Base-by-base conservation (phyloP, 2,888 invertebrate species). In the Latheticus oryzae region DNA sequence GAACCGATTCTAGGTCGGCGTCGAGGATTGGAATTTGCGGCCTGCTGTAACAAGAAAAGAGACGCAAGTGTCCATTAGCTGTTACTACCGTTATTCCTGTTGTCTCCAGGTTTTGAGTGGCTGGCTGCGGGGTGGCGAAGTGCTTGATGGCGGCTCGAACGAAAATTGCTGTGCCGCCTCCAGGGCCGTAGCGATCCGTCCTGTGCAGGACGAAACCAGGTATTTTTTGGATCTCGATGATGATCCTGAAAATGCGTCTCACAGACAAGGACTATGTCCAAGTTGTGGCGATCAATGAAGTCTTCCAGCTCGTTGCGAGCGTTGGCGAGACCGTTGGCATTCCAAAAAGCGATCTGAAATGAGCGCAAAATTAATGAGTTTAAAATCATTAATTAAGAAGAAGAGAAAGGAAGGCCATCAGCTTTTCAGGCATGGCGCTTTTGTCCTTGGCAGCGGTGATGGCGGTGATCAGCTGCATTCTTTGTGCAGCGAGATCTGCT, bases 221-320 rank as follows among this genome's bases (percentile, higher is more conserved):
- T 2, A 24, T 24, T 7, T 24, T n/a, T 24, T 3, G 24, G 24
- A 8, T 24, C 24, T 7, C n/a, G 24, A 19, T 5, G 3, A 5
- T 3, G 4, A 5, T 19, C 3, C 5, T 19, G 21, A 19, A 19
- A 5, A 19, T 19, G 21, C 5, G 21, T 19, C 5, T 19, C 21
- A 5, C 21, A 19, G 5, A 19, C 21, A 2, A 4, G 7, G 2
- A 24, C 7, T 8, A 24, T 8, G 7, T 24, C 7, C 2, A 8
- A 7, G 2, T 24, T 7, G 24, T 24, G 7, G 3, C 24, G 24
- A 2, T 2, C 8, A 7, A 24, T 7, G 7, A 24, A 24, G n/a
- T 24, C 24, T 24, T 24, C n/a, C n/a, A 7, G 24, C 7, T 24
- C 24, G 7, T 24, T 24, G 24, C 24, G 24, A 7, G 24, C 24